Conservation (phyloP, 2,113 vertebrate genomes). For the Atrichornis clamosus region DNA sequence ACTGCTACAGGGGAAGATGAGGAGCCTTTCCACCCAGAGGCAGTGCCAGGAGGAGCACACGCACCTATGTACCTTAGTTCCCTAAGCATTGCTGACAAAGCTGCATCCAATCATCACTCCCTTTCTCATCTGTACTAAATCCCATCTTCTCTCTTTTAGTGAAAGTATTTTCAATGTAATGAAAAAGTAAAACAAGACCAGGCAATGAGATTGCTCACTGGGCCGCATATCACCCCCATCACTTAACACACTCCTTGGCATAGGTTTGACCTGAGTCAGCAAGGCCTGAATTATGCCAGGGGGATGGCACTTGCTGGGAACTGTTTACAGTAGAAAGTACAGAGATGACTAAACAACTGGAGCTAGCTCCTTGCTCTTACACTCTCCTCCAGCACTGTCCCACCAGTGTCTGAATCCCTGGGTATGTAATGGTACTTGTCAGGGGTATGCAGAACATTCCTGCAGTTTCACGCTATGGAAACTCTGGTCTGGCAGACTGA, state of each 20-base stretch:
- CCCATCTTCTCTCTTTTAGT: not conserved
- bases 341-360: not conserved
- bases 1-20: not conserved
- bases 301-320: not conserved
- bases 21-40: not conserved
- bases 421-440: rapidly evolving
- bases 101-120: not conserved
- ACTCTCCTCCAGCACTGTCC: not conserved
- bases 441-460: not conserved
- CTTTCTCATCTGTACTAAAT: not conserved
- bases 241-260: not conserved
- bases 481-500: not conserved
- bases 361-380: not conserved
- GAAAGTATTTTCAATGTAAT: not conserved
- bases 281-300: not conserved
- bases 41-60: not conserved
- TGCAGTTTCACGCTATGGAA: not conserved
- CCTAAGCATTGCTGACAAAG: not conserved
- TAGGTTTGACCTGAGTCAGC: not conserved
- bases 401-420: not conserved
- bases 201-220: not conserved
- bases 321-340: not conserved
- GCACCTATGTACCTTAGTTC: not conserved
- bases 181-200: not conserved
- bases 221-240: not conserved